phyloP scores from a whole-genome alignment of 2,888 invertebrate genomes.

The Drosophila multiciliata region DNA sequence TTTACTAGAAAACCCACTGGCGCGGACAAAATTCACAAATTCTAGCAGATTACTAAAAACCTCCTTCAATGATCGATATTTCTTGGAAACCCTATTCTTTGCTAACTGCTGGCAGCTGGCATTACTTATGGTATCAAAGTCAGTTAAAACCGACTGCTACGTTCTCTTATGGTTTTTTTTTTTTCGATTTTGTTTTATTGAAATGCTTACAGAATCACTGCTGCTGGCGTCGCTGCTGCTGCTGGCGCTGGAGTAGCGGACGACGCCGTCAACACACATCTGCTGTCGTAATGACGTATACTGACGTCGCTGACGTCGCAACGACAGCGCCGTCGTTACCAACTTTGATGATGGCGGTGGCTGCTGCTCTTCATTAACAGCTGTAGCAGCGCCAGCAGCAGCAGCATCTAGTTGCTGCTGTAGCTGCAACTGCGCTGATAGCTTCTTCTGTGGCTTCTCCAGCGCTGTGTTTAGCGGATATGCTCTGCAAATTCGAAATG shows the following conservation, averaged over 20 bases:
- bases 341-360: background rate
- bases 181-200: background rate
- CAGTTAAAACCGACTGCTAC: background rate
- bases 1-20: background rate
- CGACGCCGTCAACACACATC: conserved; percentile 5
- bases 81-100: too few relatives aligned
- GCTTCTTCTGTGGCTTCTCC: conserved; percentile 46
- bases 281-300: conserved; percentile 33
- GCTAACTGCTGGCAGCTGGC: too few relatives aligned
- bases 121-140: background rate
- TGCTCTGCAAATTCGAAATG: conserved; percentile 86
- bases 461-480: conserved; percentile 96
- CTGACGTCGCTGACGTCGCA: conserved; percentile 52
- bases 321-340: background rate
- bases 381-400: background rate
- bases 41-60: too few relatives aligned
- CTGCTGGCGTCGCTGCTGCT: conserved; percentile 49
- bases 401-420: background rate
- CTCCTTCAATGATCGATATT: too few relatives aligned
- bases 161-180: background rate
- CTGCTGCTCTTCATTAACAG: background rate
- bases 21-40: too few relatives aligned
- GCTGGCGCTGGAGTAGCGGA: conserved; percentile 39
- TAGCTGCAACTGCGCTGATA: background rate
- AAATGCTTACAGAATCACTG: conserved; percentile 67